These are phyloP conservation scores for Bujurquina vittata DNA, from an alignment of 2,113 vertebrate genomes.

Conservation along the genomic window DNA sequence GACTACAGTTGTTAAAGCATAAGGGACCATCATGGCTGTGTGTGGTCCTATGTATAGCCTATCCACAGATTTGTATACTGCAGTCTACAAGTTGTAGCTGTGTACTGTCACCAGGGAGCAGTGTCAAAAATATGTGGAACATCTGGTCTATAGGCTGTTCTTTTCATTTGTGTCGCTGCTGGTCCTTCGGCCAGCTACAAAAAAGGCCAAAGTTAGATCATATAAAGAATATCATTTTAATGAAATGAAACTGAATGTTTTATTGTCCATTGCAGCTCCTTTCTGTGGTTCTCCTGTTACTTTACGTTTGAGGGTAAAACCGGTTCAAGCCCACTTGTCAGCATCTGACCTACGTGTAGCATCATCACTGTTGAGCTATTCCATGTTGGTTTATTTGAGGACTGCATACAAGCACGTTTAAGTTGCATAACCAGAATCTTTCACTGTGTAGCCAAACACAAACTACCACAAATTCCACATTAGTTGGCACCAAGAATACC, in stretches of 20 bases:
- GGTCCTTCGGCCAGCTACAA: neutral
- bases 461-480: too few species aligned
- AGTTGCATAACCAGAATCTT: too few species aligned
- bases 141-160: rapidly evolving
- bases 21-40: neutral
- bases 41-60: neutral
- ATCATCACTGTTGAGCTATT: too few species aligned
- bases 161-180: neutral
- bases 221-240: neutral
- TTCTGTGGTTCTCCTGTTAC: too few species aligned
- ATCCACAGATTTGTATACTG: neutral
- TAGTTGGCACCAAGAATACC: too few species aligned
- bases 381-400: neutral
- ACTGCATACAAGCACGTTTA: neutral
- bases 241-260: neutral
- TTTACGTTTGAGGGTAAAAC: too few species aligned
- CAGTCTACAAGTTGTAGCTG: neutral
- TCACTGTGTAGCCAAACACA: too few species aligned
- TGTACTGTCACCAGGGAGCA: neutral
- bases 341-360: neutral
- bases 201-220: neutral
- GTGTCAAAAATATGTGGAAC: neutral
- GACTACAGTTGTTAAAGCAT: neutral
- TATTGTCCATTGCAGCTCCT: too few species aligned
- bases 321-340: neutral